phyloP scores from a whole-genome alignment of 2,113 vertebrate species.

The Nannospalax galili region DNA sequence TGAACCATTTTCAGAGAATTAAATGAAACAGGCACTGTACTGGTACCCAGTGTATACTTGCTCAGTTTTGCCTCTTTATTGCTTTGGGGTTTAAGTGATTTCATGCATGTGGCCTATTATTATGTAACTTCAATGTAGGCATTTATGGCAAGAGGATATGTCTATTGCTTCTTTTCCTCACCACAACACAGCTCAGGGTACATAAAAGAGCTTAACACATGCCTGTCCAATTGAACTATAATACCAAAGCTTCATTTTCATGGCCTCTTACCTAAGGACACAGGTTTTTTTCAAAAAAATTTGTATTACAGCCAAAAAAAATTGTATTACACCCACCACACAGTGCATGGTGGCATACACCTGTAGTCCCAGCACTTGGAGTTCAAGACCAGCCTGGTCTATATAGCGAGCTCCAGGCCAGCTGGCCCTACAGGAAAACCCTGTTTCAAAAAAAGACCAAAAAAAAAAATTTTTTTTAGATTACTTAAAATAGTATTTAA shows the following conservation, averaged over 20 bases:
- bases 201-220: neutral
- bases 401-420: too few relatives aligned
- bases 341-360: too few relatives aligned
- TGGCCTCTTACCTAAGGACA: neutral
- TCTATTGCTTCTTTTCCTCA: neutral
- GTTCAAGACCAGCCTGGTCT: too few relatives aligned
- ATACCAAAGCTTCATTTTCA: neutral
- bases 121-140: neutral
- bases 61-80: neutral
- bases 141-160: neutral
- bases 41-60: neutral
- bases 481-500: neutral
- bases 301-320: too few relatives aligned
- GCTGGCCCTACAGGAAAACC: too few relatives aligned
- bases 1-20: neutral
- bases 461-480: too few relatives aligned
- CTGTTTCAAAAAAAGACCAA: neutral
- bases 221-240: neutral
- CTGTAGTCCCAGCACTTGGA: too few relatives aligned
- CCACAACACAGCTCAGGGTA: neutral
- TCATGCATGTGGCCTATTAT: neutral
- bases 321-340: too few relatives aligned
- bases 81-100: constrained; percentile 14
- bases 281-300: neutral
- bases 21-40: neutral